These are phyloP conservation scores for Neoitamus cyanurus DNA, from an alignment of 2,888 invertebrate genomes.

Conservation along the genomic window DNA sequence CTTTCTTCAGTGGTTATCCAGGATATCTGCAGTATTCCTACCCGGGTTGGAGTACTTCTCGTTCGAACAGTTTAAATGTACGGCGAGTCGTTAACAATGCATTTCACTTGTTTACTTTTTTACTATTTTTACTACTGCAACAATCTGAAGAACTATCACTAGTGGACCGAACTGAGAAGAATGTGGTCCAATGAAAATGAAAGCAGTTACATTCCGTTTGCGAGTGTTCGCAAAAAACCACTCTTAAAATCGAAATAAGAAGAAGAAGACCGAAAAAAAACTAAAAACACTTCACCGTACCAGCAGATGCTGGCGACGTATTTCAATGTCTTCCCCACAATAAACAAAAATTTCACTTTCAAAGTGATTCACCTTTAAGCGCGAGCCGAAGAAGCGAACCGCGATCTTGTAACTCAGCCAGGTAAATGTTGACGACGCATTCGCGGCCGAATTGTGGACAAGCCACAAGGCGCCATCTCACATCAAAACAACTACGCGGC, in stretches of 20 bases:
- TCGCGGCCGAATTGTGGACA: neutral
- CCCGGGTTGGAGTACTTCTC: neutral
- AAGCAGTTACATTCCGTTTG: neutral
- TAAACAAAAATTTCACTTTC: constrained; percentile 45
- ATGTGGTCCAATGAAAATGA: neutral
- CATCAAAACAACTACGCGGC: neutral
- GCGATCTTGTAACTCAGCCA: constrained; percentile 43
- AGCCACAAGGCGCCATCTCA: neutral
- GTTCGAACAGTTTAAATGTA: neutral
- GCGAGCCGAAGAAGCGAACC: constrained; percentile 24
- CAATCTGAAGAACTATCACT: neutral
- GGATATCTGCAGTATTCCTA: neutral
- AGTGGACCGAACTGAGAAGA: neutral
- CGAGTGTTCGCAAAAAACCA: neutral
- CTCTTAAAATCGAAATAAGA: neutral
- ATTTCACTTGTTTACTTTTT: neutral
- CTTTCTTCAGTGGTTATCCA: neutral
- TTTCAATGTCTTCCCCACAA: neutral
- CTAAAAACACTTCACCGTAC: neutral
- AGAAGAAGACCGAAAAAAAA: neutral
- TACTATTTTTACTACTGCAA: neutral
- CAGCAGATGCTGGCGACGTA: neutral
- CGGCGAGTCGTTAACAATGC: neutral
- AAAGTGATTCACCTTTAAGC: neutral
- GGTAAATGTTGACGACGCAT: constrained; percentile 44